Base-by-base conservation (phyloP, 2,797 vertebrate genomes). In the Sciurus vulgaris region DNA sequence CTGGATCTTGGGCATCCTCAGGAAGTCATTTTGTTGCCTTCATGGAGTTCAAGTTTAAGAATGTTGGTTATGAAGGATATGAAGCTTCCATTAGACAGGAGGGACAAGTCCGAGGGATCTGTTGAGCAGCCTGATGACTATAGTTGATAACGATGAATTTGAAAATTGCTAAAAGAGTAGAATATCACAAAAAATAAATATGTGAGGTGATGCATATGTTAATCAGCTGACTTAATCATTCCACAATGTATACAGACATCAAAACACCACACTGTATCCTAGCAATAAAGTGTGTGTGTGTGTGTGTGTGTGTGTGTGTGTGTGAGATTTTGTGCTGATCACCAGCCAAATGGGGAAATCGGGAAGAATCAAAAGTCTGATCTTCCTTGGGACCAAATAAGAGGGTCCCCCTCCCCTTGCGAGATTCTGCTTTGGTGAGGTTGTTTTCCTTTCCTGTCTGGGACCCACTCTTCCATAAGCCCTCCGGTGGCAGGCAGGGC, bases 1-100 rank as follows among this genome's bases (percentile, higher is more conserved):
- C 47, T 87, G 3, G 30, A 69, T 54, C 11, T 41, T 41, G 51
- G 20, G 20, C 6, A 15, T 88, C 59, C 35, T 86, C 1, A 33
- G 59, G 26, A 90, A 91, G 73, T 72, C 15, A 81, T 74, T 88
- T 51, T 86, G 49, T 88, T 79, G 63, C 30, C 12, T 33, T 86
- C 30, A 65, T 65, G 78, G 33, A 84, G 24, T 70, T 59, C 78
- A 95, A 5, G 18, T 94, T 74, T 70, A 91, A 91, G 35, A 38
- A 38, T 41, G 20, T 22, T 76, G 41, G 20, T 44, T 59, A 9
- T 3, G 47, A 56, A 90, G 30, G 20, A 59, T 20, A 51, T 5
- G 26, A 72, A 44, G 41, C 49, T 95, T 81, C 28, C 26, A 17
- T 67, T 81, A 41, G 56, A 38, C 26, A 13, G 56, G 44, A 65